Base-by-base conservation (phyloP, 2,113 vertebrate genomes). In the Zosterops borbonicus region DNA sequence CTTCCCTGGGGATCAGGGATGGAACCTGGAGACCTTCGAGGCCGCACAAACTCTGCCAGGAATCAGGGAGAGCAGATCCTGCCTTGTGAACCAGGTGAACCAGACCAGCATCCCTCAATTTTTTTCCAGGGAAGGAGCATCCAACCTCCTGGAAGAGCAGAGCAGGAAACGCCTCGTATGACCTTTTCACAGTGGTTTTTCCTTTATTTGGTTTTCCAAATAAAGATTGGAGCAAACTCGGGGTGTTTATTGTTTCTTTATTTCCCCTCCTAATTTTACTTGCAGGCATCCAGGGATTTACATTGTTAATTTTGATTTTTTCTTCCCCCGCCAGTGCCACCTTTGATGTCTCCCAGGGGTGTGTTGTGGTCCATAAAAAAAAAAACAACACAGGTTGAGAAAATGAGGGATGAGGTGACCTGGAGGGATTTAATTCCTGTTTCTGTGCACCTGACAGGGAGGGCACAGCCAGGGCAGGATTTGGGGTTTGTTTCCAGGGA, bases 91-190 rank as follows among this genome's bases (percentile, higher is more conserved):
- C 39, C 39, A 39, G 39, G 39, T 39, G 39, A 39, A 39, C 39
- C 39, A 39, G 39, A 39, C 39, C 39, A 39, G 9, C 39, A 39
- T 39, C 83, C 65, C 78, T 75, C 41, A 33, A 4, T 6, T 33
- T 53, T 53, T 44, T 71, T 17, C 16, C 41, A 6, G 1, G 2
- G 47, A 62, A 71, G 71, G 42, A 71, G 37, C 44, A 41, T 60
- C 29, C 16, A 25, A 2, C 15, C 73, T 39, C 35, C 69, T 87
- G 82, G 62, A 56, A 75, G 65, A 60, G 65, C 76, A 69, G 63
- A 41, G 3, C 31, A 37, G 68, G 37, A 52, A 35, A 35, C 13
- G 14, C 68, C 42, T 58, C 6, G 0, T 16, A 28, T 0, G 9
- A 47, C 58, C 25, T 39, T 39, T 39, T 11, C 47, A 3, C 22